A percentile compares a stretch with the other conserved stretches of the same genome.
These are phyloP conservation scores for Cephus spinipes DNA, from an alignment of 2,888 invertebrate genomes.

Conservation along the genomic window DNA sequence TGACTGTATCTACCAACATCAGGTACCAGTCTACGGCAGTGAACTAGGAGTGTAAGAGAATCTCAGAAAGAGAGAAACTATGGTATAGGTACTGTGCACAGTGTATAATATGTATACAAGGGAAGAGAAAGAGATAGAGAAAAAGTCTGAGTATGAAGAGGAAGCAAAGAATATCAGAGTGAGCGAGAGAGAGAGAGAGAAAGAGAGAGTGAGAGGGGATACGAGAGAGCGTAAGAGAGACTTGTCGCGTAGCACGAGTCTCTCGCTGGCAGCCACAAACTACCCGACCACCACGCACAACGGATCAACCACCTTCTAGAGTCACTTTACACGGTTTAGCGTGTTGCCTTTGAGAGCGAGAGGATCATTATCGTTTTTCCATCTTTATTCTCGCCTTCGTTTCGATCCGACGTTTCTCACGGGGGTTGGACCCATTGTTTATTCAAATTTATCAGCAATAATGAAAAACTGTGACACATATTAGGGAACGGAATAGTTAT, in stretches of 20 bases:
- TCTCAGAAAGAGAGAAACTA: conserved; percentile 9
- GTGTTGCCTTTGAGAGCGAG: background rate
- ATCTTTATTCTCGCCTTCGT: background rate
- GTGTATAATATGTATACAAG: conserved; percentile 2
- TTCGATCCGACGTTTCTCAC: background rate
- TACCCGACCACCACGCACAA: conserved; percentile 62
- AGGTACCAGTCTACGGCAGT: background rate
- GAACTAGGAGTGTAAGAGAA: background rate
- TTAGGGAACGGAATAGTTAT: background rate
- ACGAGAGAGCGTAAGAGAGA: conserved; percentile 12
- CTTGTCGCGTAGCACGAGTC: conserved; percentile 9
- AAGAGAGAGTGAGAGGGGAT: conserved; percentile 27
- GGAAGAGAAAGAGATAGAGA: conserved; percentile 17
- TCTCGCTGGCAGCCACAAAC: conserved; percentile 60
- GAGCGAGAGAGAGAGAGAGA: conserved; percentile 24
- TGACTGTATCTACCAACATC: background rate
- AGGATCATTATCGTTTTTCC: background rate
- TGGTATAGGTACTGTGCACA: conserved; percentile 9
- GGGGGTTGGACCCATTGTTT: background rate
- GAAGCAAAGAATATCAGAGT: conserved; percentile 7
- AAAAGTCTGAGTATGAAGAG: conserved; percentile 6
- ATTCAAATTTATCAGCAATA: background rate
- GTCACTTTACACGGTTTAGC: conserved; percentile 17
- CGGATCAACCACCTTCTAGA: conserved; percentile 53
- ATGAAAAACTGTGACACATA: background rate